Conservation (phyloP, 2,113 vertebrate species). For the Gymnocephalus cernua region DNA sequence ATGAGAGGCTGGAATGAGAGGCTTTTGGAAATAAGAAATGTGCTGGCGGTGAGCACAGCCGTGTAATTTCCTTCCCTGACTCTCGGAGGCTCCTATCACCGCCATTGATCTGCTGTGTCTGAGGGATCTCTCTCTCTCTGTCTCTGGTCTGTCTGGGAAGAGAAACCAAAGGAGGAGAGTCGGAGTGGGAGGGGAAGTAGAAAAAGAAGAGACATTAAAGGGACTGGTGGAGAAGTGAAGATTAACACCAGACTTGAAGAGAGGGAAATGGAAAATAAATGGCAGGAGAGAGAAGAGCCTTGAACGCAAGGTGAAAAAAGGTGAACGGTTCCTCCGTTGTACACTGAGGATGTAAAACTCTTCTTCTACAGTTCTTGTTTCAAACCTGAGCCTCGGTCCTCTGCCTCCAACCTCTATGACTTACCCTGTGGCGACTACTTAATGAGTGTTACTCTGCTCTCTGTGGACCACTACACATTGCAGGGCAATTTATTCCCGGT, state of each 20-base stretch:
- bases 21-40: slow-evolving; percentile 64
- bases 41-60: slow-evolving; percentile 51
- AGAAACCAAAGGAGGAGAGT: slow-evolving; percentile 49
- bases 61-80: slow-evolving; percentile 78
- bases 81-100: slow-evolving; percentile 69
- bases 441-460: slow-evolving; percentile 61
- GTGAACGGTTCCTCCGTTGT: not conserved
- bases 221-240: slow-evolving; percentile 11
- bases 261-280: slow-evolving; percentile 3
- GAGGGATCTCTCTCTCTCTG: slow-evolving; percentile 55
- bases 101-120: slow-evolving; percentile 75
- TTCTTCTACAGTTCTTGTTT: slow-evolving; percentile 24
- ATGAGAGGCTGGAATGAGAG: slow-evolving; percentile 60
- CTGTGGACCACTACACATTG: slow-evolving; percentile 26
- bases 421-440: slow-evolving; percentile 59
- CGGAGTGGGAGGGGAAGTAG: not conserved
- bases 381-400: slow-evolving; percentile 20
- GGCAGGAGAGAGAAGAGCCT: not conserved
- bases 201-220: slow-evolving; percentile 52
- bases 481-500: slow-evolving; percentile 59
- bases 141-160: slow-evolving; percentile 68
- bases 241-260: slow-evolving; percentile 30
- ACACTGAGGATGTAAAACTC: not conserved
- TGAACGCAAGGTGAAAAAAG: not conserved
- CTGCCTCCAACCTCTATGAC: slow-evolving; percentile 44